Conservation (phyloP, 2,113 vertebrate genomes). For the Australoheros scitulus region DNA sequence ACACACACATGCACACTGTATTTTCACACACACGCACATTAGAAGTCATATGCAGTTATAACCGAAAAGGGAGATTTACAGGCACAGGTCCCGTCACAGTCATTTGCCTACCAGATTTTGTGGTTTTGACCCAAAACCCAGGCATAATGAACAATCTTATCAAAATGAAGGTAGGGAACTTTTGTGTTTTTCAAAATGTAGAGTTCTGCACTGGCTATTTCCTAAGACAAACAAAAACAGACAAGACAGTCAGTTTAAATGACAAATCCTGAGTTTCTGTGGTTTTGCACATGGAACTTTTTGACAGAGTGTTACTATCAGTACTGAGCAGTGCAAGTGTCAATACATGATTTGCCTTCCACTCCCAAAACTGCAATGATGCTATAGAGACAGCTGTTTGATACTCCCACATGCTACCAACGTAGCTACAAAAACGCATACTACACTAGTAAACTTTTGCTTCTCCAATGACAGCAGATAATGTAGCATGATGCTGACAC, state of each 20-base stretch:
- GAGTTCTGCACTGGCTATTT: constrained; percentile 23
- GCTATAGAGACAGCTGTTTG: constrained; percentile 60
- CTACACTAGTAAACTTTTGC: background rate
- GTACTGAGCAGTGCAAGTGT: constrained; percentile 34
- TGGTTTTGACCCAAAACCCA: constrained; percentile 52
- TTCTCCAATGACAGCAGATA: constrained; percentile 24
- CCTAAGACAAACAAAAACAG: constrained; percentile 5
- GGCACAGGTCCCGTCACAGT: constrained; percentile 43
- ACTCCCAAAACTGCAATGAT: constrained; percentile 14
- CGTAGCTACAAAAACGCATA: constrained; percentile 12
- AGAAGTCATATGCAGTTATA: constrained; percentile 30
- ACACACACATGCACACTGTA: constrained; percentile 25
- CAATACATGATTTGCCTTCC: constrained; percentile 24
- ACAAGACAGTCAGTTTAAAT: background rate
- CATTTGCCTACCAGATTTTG: constrained; percentile 70
- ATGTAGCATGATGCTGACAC: constrained; percentile 15
- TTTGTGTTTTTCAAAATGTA: constrained; percentile 30
- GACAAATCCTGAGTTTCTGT: constrained; percentile 64
- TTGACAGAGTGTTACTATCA: constrained; percentile 72
- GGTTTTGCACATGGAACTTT: constrained; percentile 58
- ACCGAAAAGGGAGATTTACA: constrained; percentile 67
- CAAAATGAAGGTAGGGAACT: constrained; percentile 39
- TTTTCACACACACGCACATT: constrained; percentile 17
- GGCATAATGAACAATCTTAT: constrained; percentile 27
- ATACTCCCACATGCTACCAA: constrained; percentile 63